Evolutionary conservation across 2,888 invertebrate species (phyloP), one percentile per base, ranked within the genome.

Genomic region (Lordiphosa fenestrarum): DNA sequence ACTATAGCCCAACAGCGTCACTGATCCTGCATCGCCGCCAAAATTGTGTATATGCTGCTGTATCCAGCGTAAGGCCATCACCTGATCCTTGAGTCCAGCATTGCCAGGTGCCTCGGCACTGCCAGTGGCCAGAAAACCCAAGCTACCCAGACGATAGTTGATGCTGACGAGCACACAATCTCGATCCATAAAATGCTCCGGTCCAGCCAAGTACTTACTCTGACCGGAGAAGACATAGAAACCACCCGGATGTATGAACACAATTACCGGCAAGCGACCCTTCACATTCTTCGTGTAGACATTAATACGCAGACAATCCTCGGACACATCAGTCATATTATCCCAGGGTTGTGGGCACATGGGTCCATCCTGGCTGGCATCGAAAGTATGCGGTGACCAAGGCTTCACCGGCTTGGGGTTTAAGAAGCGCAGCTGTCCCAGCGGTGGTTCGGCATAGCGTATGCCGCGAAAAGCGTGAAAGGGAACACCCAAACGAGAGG

Each of bases 51-150:
- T 93, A 74, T 94, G 93, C 15, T 90, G 86, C 69, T 91, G 90
- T 2, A 94, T 90, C 94, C 94, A 94, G 70, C 91, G 91, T 46
- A 94, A 86, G 0, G 92, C 93, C 1, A 90, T 85, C 1, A 94
- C 93, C 88, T 94, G 94, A 86, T 94, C 94, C 81, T 94, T 94
- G 42, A 93, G 87, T 0, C 93, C 94, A 41, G 92, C 91, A 87
- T 94, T 94, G 4, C 94, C 94, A 0, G 94, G 93, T 0, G 93
- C 92, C 15, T 91, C 89, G 13, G 91, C 90, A 53, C 92, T 93
- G 0, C 93, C 94, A 0, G 93, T 93, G 67, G 92, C 92, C 44
- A 93, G 77, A 83, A 92, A 93, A 5, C 93, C 93, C 90, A 87
- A 63, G 0, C 84, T 74, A 3, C 86, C 88, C 30, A 94, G 86